Evolutionary conservation across 2,888 invertebrate species (phyloP).

Genomic region (Scrobipalpa atriplicella): DNA sequence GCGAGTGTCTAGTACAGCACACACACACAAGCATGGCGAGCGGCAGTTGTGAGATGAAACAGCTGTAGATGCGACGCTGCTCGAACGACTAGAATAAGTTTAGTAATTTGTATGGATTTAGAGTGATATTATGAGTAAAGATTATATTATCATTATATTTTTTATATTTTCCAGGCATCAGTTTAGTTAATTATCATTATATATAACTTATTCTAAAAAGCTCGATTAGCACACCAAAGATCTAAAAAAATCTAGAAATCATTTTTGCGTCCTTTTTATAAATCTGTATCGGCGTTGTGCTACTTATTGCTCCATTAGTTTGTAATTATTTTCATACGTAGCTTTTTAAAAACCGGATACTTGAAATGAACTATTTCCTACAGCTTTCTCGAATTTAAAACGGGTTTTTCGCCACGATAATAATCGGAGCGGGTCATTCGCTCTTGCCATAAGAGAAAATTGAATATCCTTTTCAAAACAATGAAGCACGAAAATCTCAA

Average conservation of each 20-base stretch:
- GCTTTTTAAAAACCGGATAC: neutral
- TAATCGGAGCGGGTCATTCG: too few relatives aligned
- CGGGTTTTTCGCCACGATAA: too few relatives aligned
- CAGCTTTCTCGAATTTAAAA: too few relatives aligned
- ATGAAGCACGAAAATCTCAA: too few relatives aligned
- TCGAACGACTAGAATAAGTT: conserved; percentile 45
- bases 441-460: too few relatives aligned
- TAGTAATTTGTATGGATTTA: conserved; percentile 59
- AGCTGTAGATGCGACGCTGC: neutral
- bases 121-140: conserved; percentile 72
- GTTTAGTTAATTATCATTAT: conserved; percentile 31
- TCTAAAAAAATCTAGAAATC: conserved; percentile 36
- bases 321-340: neutral
- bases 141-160: conserved; percentile 48
- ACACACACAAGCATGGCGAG: too few relatives aligned
- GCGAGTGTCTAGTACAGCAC: too few relatives aligned
- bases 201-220: conserved; percentile 23
- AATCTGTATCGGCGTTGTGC: conserved; percentile 10
- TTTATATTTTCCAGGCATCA: conserved; percentile 35
- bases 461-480: too few relatives aligned
- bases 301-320: conserved; percentile 10
- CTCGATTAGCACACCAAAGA: conserved; percentile 49
- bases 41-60: too few relatives aligned
- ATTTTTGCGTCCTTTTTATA: conserved; percentile 26
- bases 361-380: too few relatives aligned